These are phyloP conservation scores for Psylliodes chrysocephalus DNA, from an alignment of 2,888 invertebrate species.

Conservation along the genomic window DNA sequence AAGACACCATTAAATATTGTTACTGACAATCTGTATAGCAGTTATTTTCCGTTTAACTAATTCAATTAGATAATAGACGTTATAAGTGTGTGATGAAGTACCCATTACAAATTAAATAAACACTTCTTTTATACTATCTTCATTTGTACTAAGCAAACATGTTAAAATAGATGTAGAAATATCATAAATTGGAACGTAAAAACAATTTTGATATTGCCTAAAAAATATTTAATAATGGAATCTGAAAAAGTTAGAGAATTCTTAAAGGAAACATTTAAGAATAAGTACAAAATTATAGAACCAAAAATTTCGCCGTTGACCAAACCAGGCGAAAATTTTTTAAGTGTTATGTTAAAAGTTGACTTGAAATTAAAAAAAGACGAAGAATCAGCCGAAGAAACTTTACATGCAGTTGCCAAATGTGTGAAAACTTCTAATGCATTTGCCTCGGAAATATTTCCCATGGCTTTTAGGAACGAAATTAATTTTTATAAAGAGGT, in stretches of 20 bases:
- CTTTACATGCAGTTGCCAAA: constrained; percentile 9
- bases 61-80: too few species aligned
- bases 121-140: too few species aligned
- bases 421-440: constrained; percentile 42
- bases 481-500: constrained; percentile 65
- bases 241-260: constrained; percentile 54
- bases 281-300: neutral
- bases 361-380: constrained; percentile 19
- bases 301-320: constrained; percentile 46
- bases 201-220: too few species aligned
- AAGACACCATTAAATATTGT: too few species aligned
- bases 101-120: too few species aligned
- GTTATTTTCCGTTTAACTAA: too few species aligned
- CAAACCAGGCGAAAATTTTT: constrained; percentile 31
- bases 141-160: too few species aligned
- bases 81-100: too few species aligned
- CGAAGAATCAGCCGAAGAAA: neutral
- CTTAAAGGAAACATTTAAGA: constrained; percentile 55
- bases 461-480: constrained; percentile 66
- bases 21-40: too few species aligned
- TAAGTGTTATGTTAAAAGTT: constrained; percentile 28
- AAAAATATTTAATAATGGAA: too few species aligned
- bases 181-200: too few species aligned
- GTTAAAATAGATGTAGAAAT: too few species aligned
- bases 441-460: constrained; percentile 53